Base-by-base conservation (phyloP, 2,797 vertebrate species). In the Limnodromus scolopaceus region DNA sequence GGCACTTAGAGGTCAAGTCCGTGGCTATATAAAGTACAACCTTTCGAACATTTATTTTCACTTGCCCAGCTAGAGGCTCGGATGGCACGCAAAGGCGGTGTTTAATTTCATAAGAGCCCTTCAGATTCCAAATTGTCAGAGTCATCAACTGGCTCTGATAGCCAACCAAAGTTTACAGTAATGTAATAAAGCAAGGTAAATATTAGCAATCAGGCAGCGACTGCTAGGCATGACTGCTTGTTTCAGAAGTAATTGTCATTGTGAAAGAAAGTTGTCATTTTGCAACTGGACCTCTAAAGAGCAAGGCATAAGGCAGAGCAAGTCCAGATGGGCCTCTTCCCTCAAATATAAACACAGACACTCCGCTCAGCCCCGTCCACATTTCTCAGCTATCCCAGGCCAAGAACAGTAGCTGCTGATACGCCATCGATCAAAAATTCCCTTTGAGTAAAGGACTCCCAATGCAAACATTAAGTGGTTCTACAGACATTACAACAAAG, bases 1-100 rank as follows among this genome's bases (percentile, higher is more conserved):
- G 98, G 98, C 98, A 98, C 97, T 97, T 80, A 36, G 97, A 98
- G 98, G 98, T 98, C 97, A 98, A 96, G 95, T 95, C 95, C 89
- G 93, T 97, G 97, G 97, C 97, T 98, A 98, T 98, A 98, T 98
- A 98, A 98, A 98, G 96, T 97, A 96, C 92, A 97, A 97, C 97
- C 96, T 97, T 98, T 97, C 41, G 94, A 97, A 98, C 97, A 97
- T 97, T 97, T 96, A 97, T 97, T 98, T 98, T 97, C 96, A 96
- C 95, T 98, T 97, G 97, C 96, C 95, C 97, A 93, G 97, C 96
- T 96, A 95, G 84, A 94, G 96, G 94, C 96, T 97, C 22, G 84
- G 96, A 96, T 71, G 96, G 97, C 96, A 98, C 84, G 93, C 96
- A 96, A 96, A 94, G 82, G 85, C 16, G 64, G 68, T 87, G 89